phyloP scores from a whole-genome alignment of 2,797 vertebrate genomes.

The Channallabes apus region DNA sequence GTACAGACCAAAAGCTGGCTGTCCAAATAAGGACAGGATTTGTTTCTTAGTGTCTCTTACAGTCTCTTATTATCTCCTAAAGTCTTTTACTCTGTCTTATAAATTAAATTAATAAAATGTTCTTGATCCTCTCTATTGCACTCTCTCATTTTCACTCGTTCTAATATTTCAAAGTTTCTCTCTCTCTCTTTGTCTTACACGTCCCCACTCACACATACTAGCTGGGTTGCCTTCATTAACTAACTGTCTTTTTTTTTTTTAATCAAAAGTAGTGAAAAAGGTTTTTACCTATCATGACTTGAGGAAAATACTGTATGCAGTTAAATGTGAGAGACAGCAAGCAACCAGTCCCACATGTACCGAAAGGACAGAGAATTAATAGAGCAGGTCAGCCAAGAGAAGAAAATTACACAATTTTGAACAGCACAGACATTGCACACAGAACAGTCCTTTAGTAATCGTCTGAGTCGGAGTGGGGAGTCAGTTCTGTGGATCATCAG shows the following conservation, averaged over 20 bases:
- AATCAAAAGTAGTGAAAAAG: not conserved
- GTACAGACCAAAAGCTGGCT: conserved; percentile 54
- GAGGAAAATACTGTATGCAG: not conserved
- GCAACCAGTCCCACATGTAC: not conserved
- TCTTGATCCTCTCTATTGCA: not conserved
- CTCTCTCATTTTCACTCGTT: not conserved
- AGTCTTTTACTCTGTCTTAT: not conserved
- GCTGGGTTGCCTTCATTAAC: not conserved
- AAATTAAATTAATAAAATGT: not conserved
- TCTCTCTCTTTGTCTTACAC: not conserved
- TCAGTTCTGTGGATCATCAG: not conserved
- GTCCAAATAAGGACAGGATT: conserved; percentile 74
- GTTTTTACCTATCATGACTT: not conserved
- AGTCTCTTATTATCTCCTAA: not conserved
- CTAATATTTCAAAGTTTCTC: not conserved
- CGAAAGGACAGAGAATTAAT: not conserved
- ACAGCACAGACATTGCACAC: not conserved
- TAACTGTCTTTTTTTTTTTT: not conserved
- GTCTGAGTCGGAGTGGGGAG: not conserved
- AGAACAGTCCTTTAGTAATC: not conserved
- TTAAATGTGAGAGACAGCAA: not conserved
- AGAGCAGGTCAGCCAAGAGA: not conserved
- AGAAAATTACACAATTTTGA: not conserved
- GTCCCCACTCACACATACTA: too few species aligned
- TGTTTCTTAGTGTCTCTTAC: conserved; percentile 61